phyloP scores from a whole-genome alignment of 30 jellyfish, hydroid and myxozoan genomes.

The Pelagia noctiluca region DNA sequence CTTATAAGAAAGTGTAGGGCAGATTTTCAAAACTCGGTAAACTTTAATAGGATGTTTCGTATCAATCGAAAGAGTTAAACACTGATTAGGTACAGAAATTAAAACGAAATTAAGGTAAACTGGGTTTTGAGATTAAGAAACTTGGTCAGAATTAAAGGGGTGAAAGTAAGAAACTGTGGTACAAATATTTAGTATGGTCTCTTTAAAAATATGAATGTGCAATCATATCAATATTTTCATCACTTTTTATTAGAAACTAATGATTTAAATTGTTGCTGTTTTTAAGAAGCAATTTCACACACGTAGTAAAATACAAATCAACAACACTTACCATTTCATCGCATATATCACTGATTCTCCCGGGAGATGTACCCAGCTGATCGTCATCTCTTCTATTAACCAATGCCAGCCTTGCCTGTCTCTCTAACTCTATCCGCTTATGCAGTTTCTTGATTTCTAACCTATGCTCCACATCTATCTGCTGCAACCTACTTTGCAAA shows the following conservation, averaged over 20 bases:
- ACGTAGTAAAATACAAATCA: background rate
- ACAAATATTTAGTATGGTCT: background rate
- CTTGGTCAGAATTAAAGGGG: no score
- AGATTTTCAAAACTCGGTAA: no score
- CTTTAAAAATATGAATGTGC: background rate
- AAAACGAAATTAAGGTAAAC: no score
- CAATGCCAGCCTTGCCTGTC: slow-evolving; percentile 76
- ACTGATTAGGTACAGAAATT: no score
- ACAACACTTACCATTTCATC: slow-evolving; percentile 3
- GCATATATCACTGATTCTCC: background rate
- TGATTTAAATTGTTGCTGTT: background rate
- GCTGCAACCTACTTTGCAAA: slow-evolving; percentile 66
- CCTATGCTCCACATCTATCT: slow-evolving; percentile 59
- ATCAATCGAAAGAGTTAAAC: no score
- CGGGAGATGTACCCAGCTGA: slow-evolving; percentile 13
- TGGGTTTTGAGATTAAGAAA: no score
- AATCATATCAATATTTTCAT: background rate
- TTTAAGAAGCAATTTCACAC: background rate
- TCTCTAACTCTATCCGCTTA: slow-evolving; percentile 77
- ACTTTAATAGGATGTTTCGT: no score
- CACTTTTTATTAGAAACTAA: background rate
- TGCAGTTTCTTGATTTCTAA: slow-evolving; percentile 71
- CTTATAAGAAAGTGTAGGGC: no score
- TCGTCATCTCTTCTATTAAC: slow-evolving; percentile 36
- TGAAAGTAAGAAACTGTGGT: background rate